Conservation (phyloP, 2,113 vertebrate genomes). For the Callithrix jacchus region DNA sequence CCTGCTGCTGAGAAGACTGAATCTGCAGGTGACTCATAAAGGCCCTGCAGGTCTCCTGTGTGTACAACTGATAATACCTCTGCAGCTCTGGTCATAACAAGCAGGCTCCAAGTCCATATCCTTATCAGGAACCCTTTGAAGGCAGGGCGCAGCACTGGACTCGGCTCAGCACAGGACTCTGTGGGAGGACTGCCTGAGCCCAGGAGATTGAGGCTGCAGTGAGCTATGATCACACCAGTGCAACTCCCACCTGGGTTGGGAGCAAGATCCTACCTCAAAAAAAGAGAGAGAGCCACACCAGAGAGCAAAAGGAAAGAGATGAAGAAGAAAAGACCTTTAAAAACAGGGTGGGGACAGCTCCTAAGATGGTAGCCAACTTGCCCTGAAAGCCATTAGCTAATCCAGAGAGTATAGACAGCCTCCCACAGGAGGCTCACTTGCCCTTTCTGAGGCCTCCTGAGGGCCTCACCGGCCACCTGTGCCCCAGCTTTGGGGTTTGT, state of each 20-base stretch:
- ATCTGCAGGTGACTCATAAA: background rate
- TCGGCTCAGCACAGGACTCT: background rate
- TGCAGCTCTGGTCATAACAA: background rate
- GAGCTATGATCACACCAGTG: background rate
- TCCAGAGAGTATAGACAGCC: conserved; percentile 75
- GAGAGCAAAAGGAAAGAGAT: background rate
- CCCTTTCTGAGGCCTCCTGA: background rate
- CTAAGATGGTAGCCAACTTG: background rate
- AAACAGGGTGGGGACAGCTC: background rate
- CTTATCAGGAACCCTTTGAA: background rate
- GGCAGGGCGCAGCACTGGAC: background rate
- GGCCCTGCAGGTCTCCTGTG: background rate
- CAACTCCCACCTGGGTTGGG: background rate
- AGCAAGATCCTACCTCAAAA: background rate
- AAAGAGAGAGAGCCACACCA: accelerated
- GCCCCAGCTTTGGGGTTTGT: background rate
- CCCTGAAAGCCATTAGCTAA: background rate
- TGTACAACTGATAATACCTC: background rate
- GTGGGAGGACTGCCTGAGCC: background rate
- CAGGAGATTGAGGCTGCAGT: background rate
- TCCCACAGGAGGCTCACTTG: conserved; percentile 73
- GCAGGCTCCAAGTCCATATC: background rate
- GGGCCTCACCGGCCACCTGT: background rate
- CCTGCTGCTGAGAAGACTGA: background rate
- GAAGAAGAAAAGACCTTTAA: background rate